Conservation (phyloP, 23 tunicate genomes). For the Diplosoma virens region DNA sequence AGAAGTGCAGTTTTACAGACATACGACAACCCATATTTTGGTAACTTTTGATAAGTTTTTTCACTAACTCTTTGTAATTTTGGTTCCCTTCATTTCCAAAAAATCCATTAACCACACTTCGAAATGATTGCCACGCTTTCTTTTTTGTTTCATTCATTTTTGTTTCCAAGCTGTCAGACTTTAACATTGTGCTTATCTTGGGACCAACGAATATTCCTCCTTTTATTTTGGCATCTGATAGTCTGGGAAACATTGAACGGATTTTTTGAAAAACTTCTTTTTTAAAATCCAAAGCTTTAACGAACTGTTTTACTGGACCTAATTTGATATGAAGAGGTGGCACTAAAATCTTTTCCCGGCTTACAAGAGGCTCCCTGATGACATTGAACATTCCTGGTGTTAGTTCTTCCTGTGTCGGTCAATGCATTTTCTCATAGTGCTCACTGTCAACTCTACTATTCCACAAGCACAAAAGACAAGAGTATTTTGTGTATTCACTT, state of each 20-base stretch:
- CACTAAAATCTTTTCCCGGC: background rate
- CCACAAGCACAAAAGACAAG: slow-evolving; percentile 38
- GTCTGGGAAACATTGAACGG: slow-evolving; percentile 13
- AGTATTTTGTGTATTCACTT: slow-evolving; percentile 20
- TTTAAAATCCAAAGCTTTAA: slow-evolving; percentile 23
- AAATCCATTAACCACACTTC: slow-evolving; percentile 8
- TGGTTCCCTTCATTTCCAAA: background rate
- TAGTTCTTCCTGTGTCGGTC: slow-evolving; percentile 16
- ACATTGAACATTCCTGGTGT: slow-evolving; percentile 7
- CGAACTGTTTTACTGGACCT: slow-evolving; percentile 26
- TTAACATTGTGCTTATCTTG: slow-evolving; percentile 5
- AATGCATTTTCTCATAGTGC: slow-evolving; percentile 10
- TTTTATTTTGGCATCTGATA: slow-evolving; percentile 9
- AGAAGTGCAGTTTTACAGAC: slow-evolving; percentile 25
- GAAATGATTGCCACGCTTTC: slow-evolving; percentile 12
- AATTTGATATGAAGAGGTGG: slow-evolving; percentile 17
- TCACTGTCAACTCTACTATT: slow-evolving; percentile 26
- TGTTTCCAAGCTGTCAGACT: background rate
- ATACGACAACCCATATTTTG: no score
- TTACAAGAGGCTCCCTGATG: slow-evolving; percentile 10
- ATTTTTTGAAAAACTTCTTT: slow-evolving; percentile 1
- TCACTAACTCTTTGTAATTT: slow-evolving; percentile 7
- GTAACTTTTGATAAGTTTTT: slow-evolving; percentile 10
- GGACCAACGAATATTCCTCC: background rate
- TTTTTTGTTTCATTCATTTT: slow-evolving; percentile 5